Evolutionary conservation across 2,113 vertebrate genomes (phyloP).

Genomic region (Australoheros scitulus): DNA sequence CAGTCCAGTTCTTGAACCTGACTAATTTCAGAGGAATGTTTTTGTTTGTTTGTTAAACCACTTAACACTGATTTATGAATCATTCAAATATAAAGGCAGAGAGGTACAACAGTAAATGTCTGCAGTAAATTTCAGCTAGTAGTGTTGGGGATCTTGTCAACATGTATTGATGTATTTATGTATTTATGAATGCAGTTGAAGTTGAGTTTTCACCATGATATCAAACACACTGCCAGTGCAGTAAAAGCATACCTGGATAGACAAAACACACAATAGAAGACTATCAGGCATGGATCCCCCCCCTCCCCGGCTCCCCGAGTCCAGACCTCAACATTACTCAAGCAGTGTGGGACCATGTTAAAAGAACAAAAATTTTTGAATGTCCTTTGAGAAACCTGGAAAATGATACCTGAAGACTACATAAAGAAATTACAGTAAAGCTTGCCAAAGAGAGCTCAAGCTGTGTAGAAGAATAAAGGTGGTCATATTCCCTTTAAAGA

Average conservation of each 20-base stretch:
- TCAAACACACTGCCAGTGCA: not conserved
- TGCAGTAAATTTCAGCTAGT: not conserved
- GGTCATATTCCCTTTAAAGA: not conserved
- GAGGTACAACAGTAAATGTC: no score
- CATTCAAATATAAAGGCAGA: no score
- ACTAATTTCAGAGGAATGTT: no score
- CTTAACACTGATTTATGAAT: no score
- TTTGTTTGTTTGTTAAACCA: no score
- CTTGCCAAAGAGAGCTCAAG: not conserved
- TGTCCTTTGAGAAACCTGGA: not conserved
- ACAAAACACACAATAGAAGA: not conserved
- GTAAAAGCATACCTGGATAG: not conserved
- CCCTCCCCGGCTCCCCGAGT: not conserved
- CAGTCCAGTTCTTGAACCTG: no score
- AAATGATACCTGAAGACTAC: not conserved
- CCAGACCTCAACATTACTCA: not conserved
- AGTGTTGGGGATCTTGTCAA: not conserved
- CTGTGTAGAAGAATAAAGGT: not conserved
- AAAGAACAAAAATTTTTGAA: not conserved
- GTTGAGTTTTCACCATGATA: not conserved
- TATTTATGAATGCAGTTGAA: not conserved
- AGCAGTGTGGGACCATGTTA: not conserved
- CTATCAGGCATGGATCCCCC: not conserved
- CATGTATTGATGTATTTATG: no score
- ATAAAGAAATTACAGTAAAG: not conserved